Evolutionary conservation across 2,888 invertebrate genomes (phyloP).

Genomic region (Pyrrhosoma nymphula): DNA sequence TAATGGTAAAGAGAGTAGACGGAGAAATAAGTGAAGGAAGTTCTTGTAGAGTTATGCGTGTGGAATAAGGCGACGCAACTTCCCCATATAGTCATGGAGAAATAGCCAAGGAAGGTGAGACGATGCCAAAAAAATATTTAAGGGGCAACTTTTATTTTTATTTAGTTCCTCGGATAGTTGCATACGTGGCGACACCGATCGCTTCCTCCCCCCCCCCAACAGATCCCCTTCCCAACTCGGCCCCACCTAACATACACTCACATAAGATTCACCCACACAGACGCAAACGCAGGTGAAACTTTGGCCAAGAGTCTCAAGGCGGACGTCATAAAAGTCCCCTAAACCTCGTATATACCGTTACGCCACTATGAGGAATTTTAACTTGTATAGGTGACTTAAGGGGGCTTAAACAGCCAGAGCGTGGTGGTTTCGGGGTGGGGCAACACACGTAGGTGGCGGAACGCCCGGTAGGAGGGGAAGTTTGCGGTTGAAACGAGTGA

Average conservation of each 20-base stretch:
- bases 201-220: background rate
- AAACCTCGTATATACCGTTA: background rate
- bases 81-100: background rate
- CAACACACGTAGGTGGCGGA: background rate
- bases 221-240: background rate
- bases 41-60: background rate
- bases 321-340: constrained; percentile 14
- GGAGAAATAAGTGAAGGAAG: background rate
- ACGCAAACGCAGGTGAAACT: constrained; percentile 43
- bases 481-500: background rate
- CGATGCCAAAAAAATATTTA: background rate
- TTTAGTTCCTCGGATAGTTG: background rate
- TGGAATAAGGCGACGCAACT: background rate
- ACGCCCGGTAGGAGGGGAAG: background rate
- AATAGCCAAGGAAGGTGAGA: background rate
- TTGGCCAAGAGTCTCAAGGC: constrained; percentile 43
- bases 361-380: background rate
- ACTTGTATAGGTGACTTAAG: constrained; percentile 17
- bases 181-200: constrained; percentile 18
- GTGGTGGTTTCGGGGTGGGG: background rate
- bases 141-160: background rate
- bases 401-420: background rate
- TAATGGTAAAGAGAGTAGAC: no score
- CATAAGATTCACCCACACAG: background rate
- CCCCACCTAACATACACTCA: background rate